These are phyloP conservation scores for Conus betulinus DNA, from an alignment of 1,140 invertebrate species.

Conservation along the genomic window DNA sequence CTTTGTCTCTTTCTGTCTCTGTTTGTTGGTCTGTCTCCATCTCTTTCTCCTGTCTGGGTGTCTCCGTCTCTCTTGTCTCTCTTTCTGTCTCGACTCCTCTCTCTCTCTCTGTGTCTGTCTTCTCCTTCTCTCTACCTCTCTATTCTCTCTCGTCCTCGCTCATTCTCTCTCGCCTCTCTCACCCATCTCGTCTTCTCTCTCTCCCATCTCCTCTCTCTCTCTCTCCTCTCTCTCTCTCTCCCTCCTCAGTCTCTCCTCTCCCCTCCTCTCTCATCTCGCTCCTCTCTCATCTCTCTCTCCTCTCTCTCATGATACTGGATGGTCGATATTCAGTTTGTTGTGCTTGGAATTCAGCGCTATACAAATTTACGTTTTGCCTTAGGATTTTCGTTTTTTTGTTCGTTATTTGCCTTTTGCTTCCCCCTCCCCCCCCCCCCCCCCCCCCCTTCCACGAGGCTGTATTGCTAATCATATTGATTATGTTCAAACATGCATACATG, in stretches of 20 bases:
- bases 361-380: background rate
- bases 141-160: background rate
- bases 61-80: background rate
- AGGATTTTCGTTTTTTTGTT: background rate
- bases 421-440: background rate
- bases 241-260: background rate
- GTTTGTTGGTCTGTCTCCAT: background rate
- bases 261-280: background rate
- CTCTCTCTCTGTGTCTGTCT: background rate
- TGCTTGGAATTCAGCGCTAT: background rate
- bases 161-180: background rate
- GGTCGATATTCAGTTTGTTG: too few species aligned
- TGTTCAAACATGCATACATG: too few species aligned
- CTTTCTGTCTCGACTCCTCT: background rate
- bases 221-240: conserved; percentile 13
- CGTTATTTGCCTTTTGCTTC: background rate
- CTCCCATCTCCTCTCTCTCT: background rate
- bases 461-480: too few species aligned
- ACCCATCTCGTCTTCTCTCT: background rate
- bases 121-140: background rate
- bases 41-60: background rate
- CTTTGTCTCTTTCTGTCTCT: background rate
- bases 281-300: background rate
- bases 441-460: background rate
- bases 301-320: background rate